Evolutionary conservation across 2,797 vertebrate genomes (phyloP), one percentile per base, ranked within the genome.

Genomic region (Bryconaethiops microstoma): DNA sequence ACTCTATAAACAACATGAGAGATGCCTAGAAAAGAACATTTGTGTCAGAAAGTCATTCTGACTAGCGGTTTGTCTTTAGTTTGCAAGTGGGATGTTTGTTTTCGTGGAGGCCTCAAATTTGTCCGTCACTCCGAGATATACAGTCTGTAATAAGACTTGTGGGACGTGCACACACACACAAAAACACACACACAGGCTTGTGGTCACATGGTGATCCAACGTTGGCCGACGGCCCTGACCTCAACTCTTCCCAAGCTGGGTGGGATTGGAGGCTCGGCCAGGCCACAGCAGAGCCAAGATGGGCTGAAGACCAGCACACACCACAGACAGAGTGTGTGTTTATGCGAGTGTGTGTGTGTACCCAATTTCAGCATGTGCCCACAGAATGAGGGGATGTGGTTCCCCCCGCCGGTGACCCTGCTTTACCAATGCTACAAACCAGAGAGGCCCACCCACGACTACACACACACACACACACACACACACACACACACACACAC

Each of bases 161-260:
- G 85, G 90, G 89, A 88, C 88, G 81, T 86, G 87, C 86, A 86
- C 88, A 88, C 83, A 79, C 74, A 78, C 77, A 80, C 78, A 85
- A 50, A 80, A 76, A 86, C 87, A 91, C 42, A 45, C 42, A 45
- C 90, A 88, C 86, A 90, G 86, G 91, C 89, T 88, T 94, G 94
- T 89, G 94, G 94, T 93, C 88, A 86, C 88, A 91, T 91, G 92
- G 91, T 90, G 91, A 91, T 91, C 90, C 88, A 88, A 74, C 80
- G 88, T 90, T 92, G 92, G 90, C 92, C 87, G 89, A 89, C 89
- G 89, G 83, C 91, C 90, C 89, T 88, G 88, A 93, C 93, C 92
- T 93, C 92, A 92, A 90, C 89, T 93, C 92, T 93, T 94, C 93
- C 92, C 91, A 91, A 92, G 90, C 91, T 94, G 93, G 92, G 92